Conservation (phyloP, 2,797 vertebrate species). For the Sebastes cheni region DNA sequence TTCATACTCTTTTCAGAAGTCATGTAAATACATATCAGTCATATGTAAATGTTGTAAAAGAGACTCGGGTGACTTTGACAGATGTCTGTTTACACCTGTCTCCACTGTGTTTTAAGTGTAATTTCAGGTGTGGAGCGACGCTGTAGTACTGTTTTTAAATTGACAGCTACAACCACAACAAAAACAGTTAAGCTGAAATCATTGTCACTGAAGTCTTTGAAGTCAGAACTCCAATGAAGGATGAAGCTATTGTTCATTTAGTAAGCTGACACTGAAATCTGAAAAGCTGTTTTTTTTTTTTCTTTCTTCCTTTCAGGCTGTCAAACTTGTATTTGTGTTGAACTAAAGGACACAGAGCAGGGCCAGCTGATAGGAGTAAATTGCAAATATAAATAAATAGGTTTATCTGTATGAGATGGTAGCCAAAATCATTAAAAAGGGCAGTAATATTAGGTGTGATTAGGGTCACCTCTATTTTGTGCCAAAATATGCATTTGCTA, state of each 20-base stretch:
- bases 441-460: constrained; percentile 7
- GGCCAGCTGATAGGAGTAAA: not conserved
- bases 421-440: not conserved
- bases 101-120: constrained; percentile 68
- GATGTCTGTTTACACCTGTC: constrained; percentile 69
- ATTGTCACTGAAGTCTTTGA: constrained; percentile 58
- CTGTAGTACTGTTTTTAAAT: constrained; percentile 59
- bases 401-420: not conserved
- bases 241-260: constrained; percentile 59
- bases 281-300: constrained; percentile 41
- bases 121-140: constrained; percentile 63
- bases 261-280: constrained; percentile 67
- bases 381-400: constrained; percentile 15
- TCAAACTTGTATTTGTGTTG: constrained; percentile 23
- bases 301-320: constrained; percentile 17
- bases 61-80: constrained; percentile 59
- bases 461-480: constrained; percentile 50
- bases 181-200: constrained; percentile 45
- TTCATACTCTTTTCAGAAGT: constrained; percentile 78
- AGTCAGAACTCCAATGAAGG: constrained; percentile 68
- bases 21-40: constrained; percentile 75
- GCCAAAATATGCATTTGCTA: constrained; percentile 66
- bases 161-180: constrained; percentile 43
- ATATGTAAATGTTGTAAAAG: constrained; percentile 68
- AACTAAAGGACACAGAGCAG: constrained; percentile 20